phyloP scores from a whole-genome alignment of 2,888 invertebrate genomes.

The Cataglyphis rosenhaueri region DNA sequence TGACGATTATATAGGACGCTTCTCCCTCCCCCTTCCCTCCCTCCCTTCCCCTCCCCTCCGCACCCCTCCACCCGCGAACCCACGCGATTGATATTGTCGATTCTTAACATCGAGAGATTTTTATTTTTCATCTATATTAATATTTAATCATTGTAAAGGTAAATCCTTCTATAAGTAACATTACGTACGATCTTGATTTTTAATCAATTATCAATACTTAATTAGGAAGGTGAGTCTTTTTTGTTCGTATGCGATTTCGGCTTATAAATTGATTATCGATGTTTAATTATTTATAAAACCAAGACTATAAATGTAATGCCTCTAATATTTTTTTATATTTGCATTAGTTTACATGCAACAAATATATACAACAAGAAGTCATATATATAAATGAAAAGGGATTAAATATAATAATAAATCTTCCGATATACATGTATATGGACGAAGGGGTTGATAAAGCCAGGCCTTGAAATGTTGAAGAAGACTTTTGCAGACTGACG shows the following conservation, averaged over 20 bases:
- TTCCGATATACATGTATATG: background rate
- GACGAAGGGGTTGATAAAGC: background rate
- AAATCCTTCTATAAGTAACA: conserved; percentile 26
- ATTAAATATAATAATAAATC: background rate
- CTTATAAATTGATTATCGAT: background rate
- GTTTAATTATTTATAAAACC: conserved; percentile 14
- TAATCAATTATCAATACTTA: conserved; percentile 30
- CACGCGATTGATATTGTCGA: conserved; percentile 28
- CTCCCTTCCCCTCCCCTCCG: too few species aligned
- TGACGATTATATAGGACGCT: conserved; percentile 27
- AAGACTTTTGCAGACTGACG: background rate
- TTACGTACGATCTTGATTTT: conserved; percentile 31
- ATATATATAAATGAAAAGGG: background rate
- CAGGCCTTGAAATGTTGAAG: background rate
- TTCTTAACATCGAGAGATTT: conserved; percentile 26
- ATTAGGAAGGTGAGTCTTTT: background rate
- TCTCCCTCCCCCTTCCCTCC: too few species aligned
- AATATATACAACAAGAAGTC: background rate
- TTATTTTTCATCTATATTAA: conserved; percentile 40
- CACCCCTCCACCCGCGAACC: too few species aligned
- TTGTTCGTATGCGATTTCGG: conserved; percentile 8
- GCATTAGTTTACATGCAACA: background rate
- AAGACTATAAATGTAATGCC: background rate
- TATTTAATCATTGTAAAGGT: conserved; percentile 18
- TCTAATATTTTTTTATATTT: background rate